A percentile compares a stretch with the other conserved stretches of the same genome.
Conservation (phyloP, 2,888 invertebrate species). For the Oegoconia quadripuncta region DNA sequence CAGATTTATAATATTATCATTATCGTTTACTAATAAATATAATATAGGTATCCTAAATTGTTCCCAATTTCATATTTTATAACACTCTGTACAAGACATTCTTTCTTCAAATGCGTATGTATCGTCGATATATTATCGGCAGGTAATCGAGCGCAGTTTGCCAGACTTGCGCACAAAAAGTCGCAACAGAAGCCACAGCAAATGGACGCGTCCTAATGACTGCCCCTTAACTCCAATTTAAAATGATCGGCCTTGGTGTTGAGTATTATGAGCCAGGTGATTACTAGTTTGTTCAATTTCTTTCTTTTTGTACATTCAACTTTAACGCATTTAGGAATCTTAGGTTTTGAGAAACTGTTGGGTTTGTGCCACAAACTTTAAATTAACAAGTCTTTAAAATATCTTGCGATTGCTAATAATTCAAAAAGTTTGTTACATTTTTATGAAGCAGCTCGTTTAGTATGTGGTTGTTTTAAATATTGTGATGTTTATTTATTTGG, state of each 20-base stretch:
- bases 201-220: slow-evolving; percentile 60
- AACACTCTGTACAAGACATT: slow-evolving; percentile 48
- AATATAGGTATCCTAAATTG: too few species aligned
- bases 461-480: too few species aligned
- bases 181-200: slow-evolving; percentile 68
- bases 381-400: slow-evolving; percentile 9
- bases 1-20: too few species aligned
- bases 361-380: slow-evolving; percentile 17
- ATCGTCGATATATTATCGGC: slow-evolving; percentile 60
- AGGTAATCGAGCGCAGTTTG: slow-evolving; percentile 53
- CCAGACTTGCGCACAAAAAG: slow-evolving; percentile 51
- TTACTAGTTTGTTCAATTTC: slow-evolving; percentile 62
- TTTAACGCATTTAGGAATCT: too few species aligned
- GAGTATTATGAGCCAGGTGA: slow-evolving; percentile 43
- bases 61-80: neutral
- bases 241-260: slow-evolving; percentile 42
- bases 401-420: too few species aligned
- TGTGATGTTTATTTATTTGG: too few species aligned
- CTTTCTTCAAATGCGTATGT: slow-evolving; percentile 48
- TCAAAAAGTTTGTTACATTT: too few species aligned
- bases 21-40: too few species aligned
- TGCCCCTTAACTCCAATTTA: slow-evolving; percentile 62
- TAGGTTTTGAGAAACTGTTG: slow-evolving; percentile 12
- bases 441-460: too few species aligned
- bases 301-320: too few species aligned